Evolutionary conservation across 2,797 vertebrate genomes (phyloP), one percentile per base, ranked within the genome.

Genomic region (Tangara arthus): DNA sequence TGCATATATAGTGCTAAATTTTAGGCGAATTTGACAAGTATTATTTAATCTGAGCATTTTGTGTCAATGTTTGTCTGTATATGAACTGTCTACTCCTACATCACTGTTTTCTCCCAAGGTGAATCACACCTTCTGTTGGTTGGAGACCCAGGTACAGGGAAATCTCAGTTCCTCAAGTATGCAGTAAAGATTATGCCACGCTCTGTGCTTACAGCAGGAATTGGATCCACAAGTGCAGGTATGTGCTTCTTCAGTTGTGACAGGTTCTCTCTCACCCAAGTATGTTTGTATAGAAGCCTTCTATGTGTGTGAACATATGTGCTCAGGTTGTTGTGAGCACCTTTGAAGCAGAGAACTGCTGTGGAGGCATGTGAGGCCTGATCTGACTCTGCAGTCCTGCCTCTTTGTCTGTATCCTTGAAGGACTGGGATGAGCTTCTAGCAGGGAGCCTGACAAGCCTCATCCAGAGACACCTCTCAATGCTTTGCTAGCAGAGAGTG

Each of bases 141-240:
- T 82, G 99, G 99, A 47, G 99, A 99, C 93, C 99, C 99, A 10
- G 99, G 99, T 13, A 99, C 99, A 3, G 99, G 99, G 52, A 99
- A 99, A 96, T 99, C 99, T 79, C 99, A 99, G 93, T 99, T 99
- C 96, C 98, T 99, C 65, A 99, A 99, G 97, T 99, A 99, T 26
- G 99, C 99, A 24, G 98, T 98, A 12, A 99, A 99, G 97, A 98
- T 99, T 88, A 98, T 98, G 20, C 98, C 99, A 14, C 98, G 99
- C 70, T 99, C 99, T 8, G 99, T 99, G 52, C 98, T 99, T 28
- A 99, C 99, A 8, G 99, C 99, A 76, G 99, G 99, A 78, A 99
- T 99, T 52, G 99, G 99, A 95, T 99, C 99, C 52, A 99, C 99
- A 28, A 99, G 98, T 91, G 99, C 99, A 98, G 99, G 99, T 99